Evolutionary conservation across 2,113 vertebrate genomes (phyloP), one percentile per base, ranked within the genome.

Genomic region (Pseudorasbora parva): DNA sequence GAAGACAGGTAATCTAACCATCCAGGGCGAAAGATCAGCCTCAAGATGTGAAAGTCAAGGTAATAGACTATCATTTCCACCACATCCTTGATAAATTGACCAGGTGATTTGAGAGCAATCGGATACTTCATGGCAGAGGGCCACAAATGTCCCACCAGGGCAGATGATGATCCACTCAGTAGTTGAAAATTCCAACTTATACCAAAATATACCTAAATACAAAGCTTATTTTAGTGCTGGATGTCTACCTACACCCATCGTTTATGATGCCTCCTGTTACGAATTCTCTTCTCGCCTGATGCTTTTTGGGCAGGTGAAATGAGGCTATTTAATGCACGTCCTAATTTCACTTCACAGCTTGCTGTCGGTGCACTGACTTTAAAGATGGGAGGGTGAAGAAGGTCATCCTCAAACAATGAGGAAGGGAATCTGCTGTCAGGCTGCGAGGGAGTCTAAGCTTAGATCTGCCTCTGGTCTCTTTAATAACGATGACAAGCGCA

Each of bases 401-500:
- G 79, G 81, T 87, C 83, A 75, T 86, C 81, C 60, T 87, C 43
- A 51, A 33, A 25, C 47, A 60, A 86, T 74, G 83, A 85, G 84
- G 68, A 74, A 57, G 81, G 74, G 82, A 85, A 86, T 81, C 81
- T 72, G 66, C 75, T 72, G 77, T 82, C 77, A 62, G 59, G 56
- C 56, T 17, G 83, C 81, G 75, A 78, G 80, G 82, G 82, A 41
- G 77, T 78, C 82, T 84, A 45, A 83, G 54, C 85, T 91, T 81
- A 88, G 90, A 88, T 90, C 88, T 57, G 82, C 90, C 86, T 43
- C 76, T 78, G 79, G 89, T 78, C 85, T 85, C 77, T 83, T 72
- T 90, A 92, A 93, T 86, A 87, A 88, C 89, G 91, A 89, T 90
- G 91, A 91, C 90, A 64, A 90, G 91, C 91, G 79, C 79, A 85